Conservation (phyloP, 2,888 invertebrate genomes). For the Eugnorisma glareosa region DNA sequence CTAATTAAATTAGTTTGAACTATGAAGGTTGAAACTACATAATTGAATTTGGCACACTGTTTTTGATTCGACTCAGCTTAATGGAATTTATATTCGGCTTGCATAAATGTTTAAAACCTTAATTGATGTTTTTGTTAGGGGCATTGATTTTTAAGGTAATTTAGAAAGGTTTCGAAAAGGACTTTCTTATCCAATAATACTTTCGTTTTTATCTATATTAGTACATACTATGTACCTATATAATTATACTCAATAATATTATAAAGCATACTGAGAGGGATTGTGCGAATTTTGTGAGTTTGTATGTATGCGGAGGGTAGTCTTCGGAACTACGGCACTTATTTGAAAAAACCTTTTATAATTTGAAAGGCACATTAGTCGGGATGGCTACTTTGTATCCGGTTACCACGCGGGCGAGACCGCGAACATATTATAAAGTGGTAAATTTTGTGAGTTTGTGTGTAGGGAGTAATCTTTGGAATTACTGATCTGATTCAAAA, state of each 20-base stretch:
- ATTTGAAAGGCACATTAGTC: too few relatives aligned
- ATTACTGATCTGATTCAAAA: not conserved
- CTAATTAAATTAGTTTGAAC: constrained; percentile 58
- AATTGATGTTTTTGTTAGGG: not conserved
- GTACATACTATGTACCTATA: not conserved
- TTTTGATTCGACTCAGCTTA: constrained; percentile 38
- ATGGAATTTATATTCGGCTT: constrained; percentile 43
- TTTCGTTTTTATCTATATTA: not conserved
- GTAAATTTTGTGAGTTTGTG: not conserved
- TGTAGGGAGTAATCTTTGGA: not conserved
- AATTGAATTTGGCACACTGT: constrained; percentile 45
- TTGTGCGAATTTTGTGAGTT: not conserved
- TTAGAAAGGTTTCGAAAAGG: not conserved
- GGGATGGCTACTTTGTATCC: not conserved
- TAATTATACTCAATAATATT: not conserved
- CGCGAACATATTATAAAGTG: not conserved
- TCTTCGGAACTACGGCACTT: not conserved
- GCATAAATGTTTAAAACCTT: constrained; percentile 19
- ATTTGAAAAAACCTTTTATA: not conserved
- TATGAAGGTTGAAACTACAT: constrained; percentile 43
- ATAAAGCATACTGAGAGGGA: not conserved
- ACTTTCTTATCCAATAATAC: not conserved
- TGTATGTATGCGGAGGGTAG: not conserved
- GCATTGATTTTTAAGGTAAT: not conserved
- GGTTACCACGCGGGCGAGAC: not conserved